These are phyloP conservation scores for Sycophila texana DNA, from an alignment of 2,888 invertebrate genomes.

Conservation along the genomic window DNA sequence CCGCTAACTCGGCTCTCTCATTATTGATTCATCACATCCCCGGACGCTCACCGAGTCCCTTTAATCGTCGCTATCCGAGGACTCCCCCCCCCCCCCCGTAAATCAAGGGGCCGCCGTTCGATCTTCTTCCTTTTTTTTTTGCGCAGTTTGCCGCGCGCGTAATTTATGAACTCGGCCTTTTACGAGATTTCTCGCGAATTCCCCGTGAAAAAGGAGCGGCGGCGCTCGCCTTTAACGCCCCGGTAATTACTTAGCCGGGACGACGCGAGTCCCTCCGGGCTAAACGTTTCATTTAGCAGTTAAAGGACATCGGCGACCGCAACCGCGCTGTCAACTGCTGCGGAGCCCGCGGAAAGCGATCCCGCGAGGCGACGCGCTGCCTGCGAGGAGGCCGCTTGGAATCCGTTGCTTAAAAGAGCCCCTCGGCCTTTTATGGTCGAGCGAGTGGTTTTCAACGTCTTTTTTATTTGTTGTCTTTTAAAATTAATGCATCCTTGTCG, in stretches of 20 bases:
- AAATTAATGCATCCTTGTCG: too few relatives aligned
- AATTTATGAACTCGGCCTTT: slow-evolving; percentile 46
- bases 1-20: neutral
- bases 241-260: slow-evolving; percentile 48
- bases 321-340: slow-evolving; percentile 41
- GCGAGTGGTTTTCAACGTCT: too few relatives aligned
- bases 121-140: too few relatives aligned
- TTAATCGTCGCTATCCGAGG: slow-evolving; percentile 9
- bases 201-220: slow-evolving; percentile 19
- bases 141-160: slow-evolving; percentile 26
- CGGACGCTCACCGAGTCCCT: neutral
- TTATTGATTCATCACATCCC: neutral
- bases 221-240: slow-evolving; percentile 38
- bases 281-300: slow-evolving; percentile 56
- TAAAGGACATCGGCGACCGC: slow-evolving; percentile 48
- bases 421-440: too few relatives aligned
- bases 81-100: neutral
- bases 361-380: slow-evolving; percentile 6
- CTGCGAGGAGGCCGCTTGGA: neutral
- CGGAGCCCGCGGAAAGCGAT: slow-evolving; percentile 28
- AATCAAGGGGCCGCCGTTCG: too few relatives aligned
- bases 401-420: too few relatives aligned
- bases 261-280: slow-evolving; percentile 41
- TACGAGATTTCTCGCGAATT: slow-evolving; percentile 46
- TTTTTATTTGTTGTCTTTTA: too few relatives aligned